Percentiles rank a stretch among this genome's conserved stretches.
phyloP scores from a whole-genome alignment of 2,113 vertebrate species.

The Macquaria australasica region DNA sequence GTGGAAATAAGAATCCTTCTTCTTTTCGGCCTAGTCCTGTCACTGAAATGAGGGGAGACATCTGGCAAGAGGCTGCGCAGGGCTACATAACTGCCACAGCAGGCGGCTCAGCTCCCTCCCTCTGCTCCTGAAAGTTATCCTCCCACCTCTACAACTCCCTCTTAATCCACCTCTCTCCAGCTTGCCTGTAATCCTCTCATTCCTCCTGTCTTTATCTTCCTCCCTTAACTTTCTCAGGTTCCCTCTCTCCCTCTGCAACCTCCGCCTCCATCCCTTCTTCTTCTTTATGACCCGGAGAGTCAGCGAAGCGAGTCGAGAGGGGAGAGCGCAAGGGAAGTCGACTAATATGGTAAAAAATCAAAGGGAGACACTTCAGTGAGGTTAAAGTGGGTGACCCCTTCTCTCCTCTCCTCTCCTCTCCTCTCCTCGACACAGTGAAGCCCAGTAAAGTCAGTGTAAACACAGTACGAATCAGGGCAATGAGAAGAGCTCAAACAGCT shows the following conservation, averaged over 20 bases:
- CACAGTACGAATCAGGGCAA: constrained; percentile 1
- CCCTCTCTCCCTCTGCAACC: constrained; percentile 21
- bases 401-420: constrained; percentile 24
- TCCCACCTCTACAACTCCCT: constrained; percentile 50
- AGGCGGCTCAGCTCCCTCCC: constrained; percentile 54
- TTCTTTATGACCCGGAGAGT: constrained; percentile 18
- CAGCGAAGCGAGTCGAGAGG: constrained; percentile 47
- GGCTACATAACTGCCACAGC: constrained; percentile 69
- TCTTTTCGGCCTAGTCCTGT: constrained; percentile 2
- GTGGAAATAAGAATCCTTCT: constrained; percentile 16
- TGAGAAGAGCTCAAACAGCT: background rate
- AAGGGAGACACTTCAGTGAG: constrained; percentile 52
- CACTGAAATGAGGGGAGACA: constrained; percentile 61
- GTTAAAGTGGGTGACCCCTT: constrained; percentile 37
- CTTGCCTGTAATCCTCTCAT: constrained; percentile 58
- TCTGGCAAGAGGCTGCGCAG: constrained; percentile 55
- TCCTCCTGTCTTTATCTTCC: constrained; percentile 41
- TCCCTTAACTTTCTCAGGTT: constrained; percentile 35
- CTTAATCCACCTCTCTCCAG: constrained; percentile 43
- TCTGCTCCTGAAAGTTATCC: constrained; percentile 71
- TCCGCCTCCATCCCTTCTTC: constrained; percentile 20
- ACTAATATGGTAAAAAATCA: constrained; percentile 78
- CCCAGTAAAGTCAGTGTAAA: constrained; percentile 59
- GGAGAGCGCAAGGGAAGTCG: constrained; percentile 42
- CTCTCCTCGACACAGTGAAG: constrained; percentile 7